Evolutionary conservation across 2,888 invertebrate species (phyloP), one percentile per base, ranked within the genome.

Genomic region (Drosophila recens): DNA sequence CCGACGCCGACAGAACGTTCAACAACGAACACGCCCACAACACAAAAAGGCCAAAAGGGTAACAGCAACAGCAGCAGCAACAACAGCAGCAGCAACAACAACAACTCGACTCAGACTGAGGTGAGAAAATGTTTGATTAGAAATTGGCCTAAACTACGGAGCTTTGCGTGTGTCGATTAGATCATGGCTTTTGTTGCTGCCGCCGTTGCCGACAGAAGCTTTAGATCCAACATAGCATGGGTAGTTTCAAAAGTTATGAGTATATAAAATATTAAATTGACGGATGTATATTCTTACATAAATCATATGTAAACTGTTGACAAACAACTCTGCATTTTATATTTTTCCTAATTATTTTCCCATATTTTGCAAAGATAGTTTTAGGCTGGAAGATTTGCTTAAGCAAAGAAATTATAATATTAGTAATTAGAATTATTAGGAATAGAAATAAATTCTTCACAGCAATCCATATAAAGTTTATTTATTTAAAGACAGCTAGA

Each of bases 1-100:
- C 73, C 72, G 65, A 77, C 74, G 90, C 87, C 90, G 91, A 91
- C 90, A 91, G 89, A 91, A 86, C 91, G 85, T 91, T 91, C 90
- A 90, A 80, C 86, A 87, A 65, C 73, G 80, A 82, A 80, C 89
- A 90, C 91, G 91, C 90, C 91, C 89, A 80, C 89, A 51, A 65
- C 68, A 70, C 53, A 49, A 23, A 57, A 53, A 67, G 56, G 53
- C 68, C 68, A 70, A 75, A 71, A 78, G 75, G 79, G 76, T 74
- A 84, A 77, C 58, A 57, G 27, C 72, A 56, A 52, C 51, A 45
- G n/a, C 48, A 10, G 10, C 46, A 38, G 10, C 56, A 65, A 54
- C 51, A 70, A 15, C 56, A 67, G 49, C 65, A 66, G 23, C 58
- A 57, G 17, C 72, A 56, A 52, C 51, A 45, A 15, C 48, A 5